Base-by-base conservation (phyloP, 2,113 vertebrate genomes). In the Hydrochoerus hydrochaeris region DNA sequence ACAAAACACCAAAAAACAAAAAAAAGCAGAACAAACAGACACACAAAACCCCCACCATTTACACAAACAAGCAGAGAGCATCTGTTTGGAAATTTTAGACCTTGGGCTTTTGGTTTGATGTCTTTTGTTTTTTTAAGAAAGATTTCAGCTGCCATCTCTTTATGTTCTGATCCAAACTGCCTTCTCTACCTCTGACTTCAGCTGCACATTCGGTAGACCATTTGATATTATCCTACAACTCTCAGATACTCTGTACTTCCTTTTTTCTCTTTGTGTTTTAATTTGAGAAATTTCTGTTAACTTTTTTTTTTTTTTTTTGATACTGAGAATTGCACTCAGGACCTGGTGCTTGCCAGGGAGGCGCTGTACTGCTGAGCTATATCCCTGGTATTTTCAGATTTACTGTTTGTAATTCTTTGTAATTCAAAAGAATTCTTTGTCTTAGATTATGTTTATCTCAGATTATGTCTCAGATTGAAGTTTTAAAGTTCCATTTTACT, bases 401-500 rank as follows among this genome's bases (percentile, higher is more conserved):
- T 12, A 26, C 10, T 10, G 1, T 22, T 85, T 22, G 77, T 88
- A 67, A 17, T 78, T n/a, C 44, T 57, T 54, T 82, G 22, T n/a
- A n/a, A n/a, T n/a, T 88, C 41, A 60, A n/a, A 86, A 63, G n/a
- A 65, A 88, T 88, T 24, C 49, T 88, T 24, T 75, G 65, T 52
- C 26, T n/a, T n/a, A n/a, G n/a, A n/a, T n/a, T n/a, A n/a, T n/a
- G n/a, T n/a, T n/a, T n/a, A n/a, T n/a, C n/a, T 78, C 41, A 60
- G 32, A 41, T 41, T 63, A 26, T 65, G 14, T 54, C 73, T 94
- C 81, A n/a, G n/a, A n/a, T 16, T 63, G 81, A 91, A 87, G 44
- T 78, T 80, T 71, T 28, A 8, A 28, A n/a, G 24, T 88, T 82
- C 13, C n/a, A 73, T 95, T 92, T 71, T 91, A n/a, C 62, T 87